Evolutionary conservation across 2,113 vertebrate genomes (phyloP).

Genomic region (Ibidorhyncha struthersii): DNA sequence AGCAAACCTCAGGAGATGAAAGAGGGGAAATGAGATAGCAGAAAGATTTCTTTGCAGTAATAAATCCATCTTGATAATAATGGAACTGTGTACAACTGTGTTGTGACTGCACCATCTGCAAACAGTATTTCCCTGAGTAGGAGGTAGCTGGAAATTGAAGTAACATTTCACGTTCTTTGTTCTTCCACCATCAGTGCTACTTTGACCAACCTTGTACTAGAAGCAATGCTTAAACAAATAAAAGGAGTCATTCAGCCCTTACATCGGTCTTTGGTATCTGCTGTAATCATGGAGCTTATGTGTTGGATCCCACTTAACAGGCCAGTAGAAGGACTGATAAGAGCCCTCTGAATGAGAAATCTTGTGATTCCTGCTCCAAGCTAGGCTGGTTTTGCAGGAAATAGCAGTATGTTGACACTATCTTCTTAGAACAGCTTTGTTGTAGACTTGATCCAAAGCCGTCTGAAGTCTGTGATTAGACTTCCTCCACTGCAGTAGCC

Average conservation of each 20-base stretch:
- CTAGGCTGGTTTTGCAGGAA: background rate
- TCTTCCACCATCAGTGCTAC: background rate
- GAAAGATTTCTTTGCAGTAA: background rate
- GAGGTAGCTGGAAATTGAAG: background rate
- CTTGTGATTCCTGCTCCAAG: background rate
- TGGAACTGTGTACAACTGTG: fast-evolving
- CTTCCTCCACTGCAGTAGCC: background rate
- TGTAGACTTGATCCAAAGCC: background rate
- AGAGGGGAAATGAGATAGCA: background rate
- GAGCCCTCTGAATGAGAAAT: background rate
- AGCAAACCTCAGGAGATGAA: fast-evolving
- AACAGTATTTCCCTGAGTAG: background rate
- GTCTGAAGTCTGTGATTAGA: background rate
- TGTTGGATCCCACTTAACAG: background rate
- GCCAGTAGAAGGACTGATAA: background rate
- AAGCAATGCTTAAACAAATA: background rate
- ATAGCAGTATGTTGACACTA: background rate
- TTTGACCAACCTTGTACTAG: background rate
- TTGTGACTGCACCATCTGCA: background rate
- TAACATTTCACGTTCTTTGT: background rate
- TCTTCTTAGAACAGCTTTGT: background rate
- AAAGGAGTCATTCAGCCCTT: background rate
- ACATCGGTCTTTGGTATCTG: background rate
- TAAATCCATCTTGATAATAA: background rate
- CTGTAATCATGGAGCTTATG: background rate